Evolutionary conservation across 1,140 invertebrate species (phyloP).

Genomic region (Drosophila gunungcola): DNA sequence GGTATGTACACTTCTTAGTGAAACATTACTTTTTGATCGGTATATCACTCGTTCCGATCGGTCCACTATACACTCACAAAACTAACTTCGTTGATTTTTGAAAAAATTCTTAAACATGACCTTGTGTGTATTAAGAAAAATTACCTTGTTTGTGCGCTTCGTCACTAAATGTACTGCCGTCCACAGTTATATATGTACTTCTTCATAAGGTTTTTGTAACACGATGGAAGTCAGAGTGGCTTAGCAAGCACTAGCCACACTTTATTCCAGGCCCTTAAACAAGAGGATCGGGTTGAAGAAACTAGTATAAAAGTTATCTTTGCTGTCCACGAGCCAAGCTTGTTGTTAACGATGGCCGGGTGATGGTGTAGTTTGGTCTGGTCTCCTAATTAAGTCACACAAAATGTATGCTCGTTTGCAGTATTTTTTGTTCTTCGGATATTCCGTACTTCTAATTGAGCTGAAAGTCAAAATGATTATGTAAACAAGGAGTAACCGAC

Average conservation of each 20-base stretch:
- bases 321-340: slow-evolving; percentile 36
- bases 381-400: slow-evolving; percentile 75
- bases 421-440: slow-evolving; percentile 41
- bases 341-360: slow-evolving; percentile 15
- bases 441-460: slow-evolving; percentile 64
- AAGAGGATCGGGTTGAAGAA: slow-evolving; percentile 36
- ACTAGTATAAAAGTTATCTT: slow-evolving; percentile 46
- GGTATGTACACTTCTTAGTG: no score
- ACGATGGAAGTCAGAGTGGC: slow-evolving; percentile 17
- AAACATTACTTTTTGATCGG: no score
- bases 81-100: no score
- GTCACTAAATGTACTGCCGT: no score
- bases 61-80: no score
- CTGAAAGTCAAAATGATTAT: slow-evolving; percentile 45
- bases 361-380: slow-evolving; percentile 60
- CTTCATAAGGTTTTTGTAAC: slow-evolving; percentile 36
- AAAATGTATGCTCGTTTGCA: slow-evolving; percentile 75
- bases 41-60: no score
- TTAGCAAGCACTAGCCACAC: slow-evolving; percentile 42
- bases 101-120: no score
- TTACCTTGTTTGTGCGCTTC: no score
- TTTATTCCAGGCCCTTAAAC: slow-evolving; percentile 49
- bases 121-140: no score
- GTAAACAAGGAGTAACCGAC: slow-evolving; percentile 55
- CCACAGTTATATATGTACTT: no score